These are phyloP conservation scores for Pholis gunnellus DNA, from an alignment of 2,113 vertebrate genomes.

Conservation along the genomic window DNA sequence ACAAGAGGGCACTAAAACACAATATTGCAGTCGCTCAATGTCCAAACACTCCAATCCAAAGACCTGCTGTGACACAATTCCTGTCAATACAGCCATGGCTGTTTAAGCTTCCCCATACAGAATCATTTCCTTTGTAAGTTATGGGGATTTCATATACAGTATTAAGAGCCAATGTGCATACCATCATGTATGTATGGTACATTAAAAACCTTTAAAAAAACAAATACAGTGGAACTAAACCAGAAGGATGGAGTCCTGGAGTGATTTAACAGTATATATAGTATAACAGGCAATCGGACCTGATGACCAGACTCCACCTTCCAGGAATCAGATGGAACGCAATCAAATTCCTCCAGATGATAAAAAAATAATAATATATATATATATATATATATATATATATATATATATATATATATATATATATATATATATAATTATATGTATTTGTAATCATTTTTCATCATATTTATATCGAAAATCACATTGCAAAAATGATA, in stretches of 20 bases:
- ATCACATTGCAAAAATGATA: background rate
- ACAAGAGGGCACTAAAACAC: conserved; percentile 66
- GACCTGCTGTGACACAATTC: background rate
- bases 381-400: background rate
- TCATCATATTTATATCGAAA: background rate
- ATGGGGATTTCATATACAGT: background rate
- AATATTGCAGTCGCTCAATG: background rate
- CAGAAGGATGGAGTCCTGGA: background rate
- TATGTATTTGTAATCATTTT: background rate
- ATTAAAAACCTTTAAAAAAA: background rate
- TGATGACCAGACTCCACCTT: background rate
- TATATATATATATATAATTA: background rate
- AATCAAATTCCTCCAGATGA: conserved; percentile 12
- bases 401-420: background rate
- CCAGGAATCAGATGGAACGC: background rate
- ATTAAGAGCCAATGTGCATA: background rate
- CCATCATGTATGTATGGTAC: background rate
- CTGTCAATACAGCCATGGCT: background rate
- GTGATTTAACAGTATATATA: background rate
- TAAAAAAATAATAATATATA: background rate
- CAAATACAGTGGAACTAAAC: background rate
- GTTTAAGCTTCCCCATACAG: background rate
- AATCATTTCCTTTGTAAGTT: background rate
- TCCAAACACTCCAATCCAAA: background rate
- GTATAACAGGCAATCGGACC: background rate